Evolutionary conservation across 1,140 invertebrate species (phyloP), one percentile per base, ranked within the genome.

Genomic region (Anastrepha obliqua): DNA sequence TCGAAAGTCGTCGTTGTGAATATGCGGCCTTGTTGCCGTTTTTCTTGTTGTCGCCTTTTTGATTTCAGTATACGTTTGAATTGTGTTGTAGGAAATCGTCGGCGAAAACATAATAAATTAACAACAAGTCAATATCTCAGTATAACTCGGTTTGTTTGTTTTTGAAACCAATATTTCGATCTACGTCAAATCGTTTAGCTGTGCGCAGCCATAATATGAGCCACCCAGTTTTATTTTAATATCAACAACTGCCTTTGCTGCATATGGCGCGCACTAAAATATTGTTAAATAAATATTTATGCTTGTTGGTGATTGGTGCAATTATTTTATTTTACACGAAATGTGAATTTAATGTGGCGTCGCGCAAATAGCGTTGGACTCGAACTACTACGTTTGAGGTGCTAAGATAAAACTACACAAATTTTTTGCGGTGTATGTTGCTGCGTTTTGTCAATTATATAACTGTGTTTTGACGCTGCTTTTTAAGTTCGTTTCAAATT

Each of bases 31-130:
- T 74, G 39, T 74, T 44, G 42, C 42, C 15, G 39, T 9, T 67
- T 42, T 67, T 13, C 29, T n/a, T 15, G 8, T 42, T 9, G 64
- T 11, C 13, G 39, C 11, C 11, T 67, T 8, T 44, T 47, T 47
- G 42, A 74, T 74, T 74, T 74, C 42, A 11, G 39, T 47, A 1
- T 65, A 55, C 17, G 47, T 51, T 74, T 81, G n/a, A 15, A 55
- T 81, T 81, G 47, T n/a, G 74, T 81, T 81, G 44, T 7, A 15
- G 47, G 67, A 47, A 70, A 70, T 70, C 42, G 44, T 74, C 13
- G 44, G 6, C 67, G 67, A 15, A 74, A 42, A 74, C 67, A 74
- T 74, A 74, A 44, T 74, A 44, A 39, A 5, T 42, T 67, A 67
- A 39, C 39, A 67, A 67, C 64, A 39, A 42, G n/a, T 20, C 29